phyloP scores from a whole-genome alignment of 2,888 invertebrate species.

The Meliscaeva auricollis region DNA sequence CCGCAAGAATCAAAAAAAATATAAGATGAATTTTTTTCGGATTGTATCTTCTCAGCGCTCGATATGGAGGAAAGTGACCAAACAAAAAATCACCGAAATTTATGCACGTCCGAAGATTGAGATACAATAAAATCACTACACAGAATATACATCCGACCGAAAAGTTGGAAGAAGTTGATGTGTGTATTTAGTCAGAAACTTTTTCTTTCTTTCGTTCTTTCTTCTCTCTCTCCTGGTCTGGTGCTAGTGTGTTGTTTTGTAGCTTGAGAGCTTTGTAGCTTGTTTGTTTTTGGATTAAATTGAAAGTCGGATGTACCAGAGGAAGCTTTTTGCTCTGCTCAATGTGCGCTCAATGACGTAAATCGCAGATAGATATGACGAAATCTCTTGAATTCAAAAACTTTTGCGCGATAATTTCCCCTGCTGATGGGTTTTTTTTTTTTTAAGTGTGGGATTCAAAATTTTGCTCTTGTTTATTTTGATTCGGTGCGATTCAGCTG shows the following conservation, averaged over 20 bases:
- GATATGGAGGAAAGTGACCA: conserved; percentile 30
- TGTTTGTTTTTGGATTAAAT: conserved; percentile 1
- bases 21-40: background rate
- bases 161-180: conserved; percentile 18
- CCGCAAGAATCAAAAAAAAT: background rate
- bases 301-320: background rate
- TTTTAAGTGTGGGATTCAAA: conserved; percentile 11
- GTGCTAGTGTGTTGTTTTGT: conserved; percentile 19
- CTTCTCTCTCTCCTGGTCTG: conserved; percentile 5
- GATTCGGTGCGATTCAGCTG: conserved; percentile 62
- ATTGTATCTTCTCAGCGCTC: conserved; percentile 20
- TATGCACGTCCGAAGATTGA: conserved; percentile 56
- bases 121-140: conserved; percentile 65
- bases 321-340: conserved; percentile 65
- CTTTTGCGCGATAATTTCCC: conserved; percentile 44
- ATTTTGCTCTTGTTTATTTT: conserved; percentile 56
- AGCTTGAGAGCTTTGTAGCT: conserved; percentile 55
- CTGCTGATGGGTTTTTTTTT: background rate
- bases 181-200: conserved; percentile 47
- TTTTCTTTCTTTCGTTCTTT: conserved; percentile 30
- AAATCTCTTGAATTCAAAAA: conserved; percentile 47
- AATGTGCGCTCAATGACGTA: conserved; percentile 50
- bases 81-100: conserved; percentile 40
- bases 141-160: conserved; percentile 33
- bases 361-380: conserved; percentile 47